Evolutionary conservation across 2,888 invertebrate genomes (phyloP), one percentile per base, ranked within the genome.

Genomic region (Silvanus unidentatus): DNA sequence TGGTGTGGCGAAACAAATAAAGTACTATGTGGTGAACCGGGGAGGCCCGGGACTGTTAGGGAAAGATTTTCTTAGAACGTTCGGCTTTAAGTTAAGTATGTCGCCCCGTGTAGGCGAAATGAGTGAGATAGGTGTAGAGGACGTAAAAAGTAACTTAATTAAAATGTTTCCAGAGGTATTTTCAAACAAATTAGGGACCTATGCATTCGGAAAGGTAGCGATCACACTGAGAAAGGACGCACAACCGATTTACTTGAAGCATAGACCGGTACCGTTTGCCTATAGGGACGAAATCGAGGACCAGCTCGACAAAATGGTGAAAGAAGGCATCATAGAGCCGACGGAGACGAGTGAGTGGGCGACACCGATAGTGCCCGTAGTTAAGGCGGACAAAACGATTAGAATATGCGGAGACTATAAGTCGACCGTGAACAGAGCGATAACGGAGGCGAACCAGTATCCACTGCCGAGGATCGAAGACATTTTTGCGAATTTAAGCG

Each of bases 391-490:
- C n/a, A n/a, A n/a, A n/a, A n/a, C n/a, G n/a, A n/a, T n/a, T n/a
- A n/a, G n/a, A n/a, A n/a, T n/a, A n/a, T n/a, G n/a, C n/a, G n/a
- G n/a, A n/a, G n/a, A n/a, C n/a, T n/a, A n/a, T n/a, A n/a, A n/a
- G n/a, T n/a, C n/a, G n/a, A n/a, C n/a, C n/a, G n/a, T n/a, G n/a
- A n/a, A n/a, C n/a, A n/a, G n/a, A n/a, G n/a, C n/a, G n/a, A n/a
- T n/a, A n/a, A n/a, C n/a, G n/a, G n/a, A n/a, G n/a, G n/a, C n/a
- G n/a, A n/a, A n/a, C n/a, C n/a, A n/a, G n/a, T n/a, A n/a, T n/a
- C n/a, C n/a, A 12, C 11, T 35, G 35, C 35, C 35, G 12, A 9
- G 35, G 9, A 35, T 35, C 35, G 35, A 35, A 6, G 35, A 35
- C 6, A 35, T 35, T 6, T 35, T 35, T 11, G 35, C 9, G 5